phyloP scores from a whole-genome alignment of 2,888 invertebrate genomes.

The Cataglyphis rosenhaueri region DNA sequence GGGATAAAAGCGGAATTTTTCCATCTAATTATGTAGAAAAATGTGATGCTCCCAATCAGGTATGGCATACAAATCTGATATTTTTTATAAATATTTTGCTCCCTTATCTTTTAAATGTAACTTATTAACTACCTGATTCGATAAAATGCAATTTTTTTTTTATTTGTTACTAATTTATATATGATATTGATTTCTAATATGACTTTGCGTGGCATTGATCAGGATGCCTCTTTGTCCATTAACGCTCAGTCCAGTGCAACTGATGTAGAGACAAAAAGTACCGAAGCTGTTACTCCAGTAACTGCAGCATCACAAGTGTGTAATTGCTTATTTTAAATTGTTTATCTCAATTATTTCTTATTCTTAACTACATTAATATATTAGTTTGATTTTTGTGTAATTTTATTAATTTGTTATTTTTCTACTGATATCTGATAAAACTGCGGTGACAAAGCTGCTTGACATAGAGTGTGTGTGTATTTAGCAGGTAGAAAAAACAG shows the following conservation, averaged over 20 bases:
- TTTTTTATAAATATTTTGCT: not conserved
- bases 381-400: conserved; percentile 10
- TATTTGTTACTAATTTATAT: conserved; percentile 8
- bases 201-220: conserved; percentile 44
- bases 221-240: conserved; percentile 62
- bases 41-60: conserved; percentile 86
- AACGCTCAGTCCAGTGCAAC: conserved; percentile 61
- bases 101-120: not conserved
- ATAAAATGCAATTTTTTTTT: not conserved
- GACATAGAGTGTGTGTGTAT: conserved; percentile 53
- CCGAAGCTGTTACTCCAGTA: conserved; percentile 49
- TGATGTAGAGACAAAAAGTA: conserved; percentile 71
- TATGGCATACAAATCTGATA: conserved; percentile 53
- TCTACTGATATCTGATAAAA: not conserved
- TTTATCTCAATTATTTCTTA: not conserved
- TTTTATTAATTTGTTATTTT: conserved; percentile 7
- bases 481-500: conserved; percentile 81
- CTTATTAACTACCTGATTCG: not conserved
- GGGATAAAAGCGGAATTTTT: conserved; percentile 95
- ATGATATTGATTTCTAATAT: conserved; percentile 15
- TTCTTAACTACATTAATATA: conserved; percentile 3
- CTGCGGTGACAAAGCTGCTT: not conserved
- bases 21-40: conserved; percentile 98
- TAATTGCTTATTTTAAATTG: conserved; percentile 40
- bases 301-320: conserved; percentile 66